Evolutionary conservation across 2,888 invertebrate genomes (phyloP).

Genomic region (Eumerus sabulonum): DNA sequence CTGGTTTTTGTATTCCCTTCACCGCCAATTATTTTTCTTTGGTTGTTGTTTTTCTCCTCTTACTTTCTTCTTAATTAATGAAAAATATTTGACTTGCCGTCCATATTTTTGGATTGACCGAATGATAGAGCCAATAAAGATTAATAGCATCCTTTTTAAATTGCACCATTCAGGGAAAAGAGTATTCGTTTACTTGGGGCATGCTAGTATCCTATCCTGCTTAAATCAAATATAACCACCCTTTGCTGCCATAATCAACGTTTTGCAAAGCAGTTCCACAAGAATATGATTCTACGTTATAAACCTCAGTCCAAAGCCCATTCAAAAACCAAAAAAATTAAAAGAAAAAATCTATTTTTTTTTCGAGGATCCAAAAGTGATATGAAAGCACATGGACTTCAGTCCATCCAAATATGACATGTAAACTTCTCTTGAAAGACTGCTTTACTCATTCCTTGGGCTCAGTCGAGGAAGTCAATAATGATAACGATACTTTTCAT

Average conservation of each 20-base stretch:
- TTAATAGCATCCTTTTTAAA: constrained; percentile 65
- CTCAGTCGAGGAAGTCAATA: constrained; percentile 67
- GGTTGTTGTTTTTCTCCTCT: constrained; percentile 42
- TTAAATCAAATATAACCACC: constrained; percentile 32
- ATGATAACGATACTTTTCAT: constrained; percentile 64
- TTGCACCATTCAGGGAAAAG: constrained; percentile 30
- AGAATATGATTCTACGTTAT: constrained; percentile 64
- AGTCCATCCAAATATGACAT: constrained; percentile 5
- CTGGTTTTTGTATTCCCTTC: constrained; percentile 51
- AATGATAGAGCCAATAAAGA: constrained; percentile 68
- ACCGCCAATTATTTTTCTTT: constrained; percentile 58
- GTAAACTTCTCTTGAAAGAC: constrained; percentile 59
- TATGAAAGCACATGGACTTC: too few species aligned
- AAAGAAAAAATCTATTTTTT: not conserved
- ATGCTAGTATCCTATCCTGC: constrained; percentile 1
- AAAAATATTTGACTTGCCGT: constrained; percentile 58
- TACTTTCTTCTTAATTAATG: constrained; percentile 62
- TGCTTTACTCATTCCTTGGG: constrained; percentile 23
- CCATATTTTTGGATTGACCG: constrained; percentile 47
- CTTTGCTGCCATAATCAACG: constrained; percentile 49
- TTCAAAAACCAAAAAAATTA: constrained; percentile 43
- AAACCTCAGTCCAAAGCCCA: constrained; percentile 44
- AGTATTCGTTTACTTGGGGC: constrained; percentile 33
- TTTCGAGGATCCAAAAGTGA: not conserved
- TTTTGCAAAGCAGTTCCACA: constrained; percentile 47